A percentile compares a stretch with the other conserved stretches of the same genome.
Conservation (phyloP, 2,113 vertebrate genomes). For the Pipa parva region DNA sequence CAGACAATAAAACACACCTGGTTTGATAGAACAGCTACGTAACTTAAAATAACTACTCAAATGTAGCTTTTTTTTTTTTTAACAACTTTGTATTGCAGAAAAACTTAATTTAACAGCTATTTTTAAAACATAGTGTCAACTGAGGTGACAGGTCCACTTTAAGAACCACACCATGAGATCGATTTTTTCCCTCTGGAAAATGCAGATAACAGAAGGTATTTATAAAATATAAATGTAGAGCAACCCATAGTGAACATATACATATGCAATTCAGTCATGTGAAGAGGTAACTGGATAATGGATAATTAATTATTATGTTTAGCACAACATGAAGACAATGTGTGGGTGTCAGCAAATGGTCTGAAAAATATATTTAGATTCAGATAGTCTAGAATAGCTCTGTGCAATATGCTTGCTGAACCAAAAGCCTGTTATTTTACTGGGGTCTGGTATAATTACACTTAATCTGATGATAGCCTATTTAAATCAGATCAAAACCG, state of each 20-base stretch:
- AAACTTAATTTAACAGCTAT: too few species aligned
- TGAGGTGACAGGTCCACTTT: too few species aligned
- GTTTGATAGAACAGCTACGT: too few species aligned
- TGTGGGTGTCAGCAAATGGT: constrained; percentile 34
- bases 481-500: too few species aligned
- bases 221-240: not conserved
- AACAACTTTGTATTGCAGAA: too few species aligned
- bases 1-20: too few species aligned
- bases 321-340: constrained; percentile 25
- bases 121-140: too few species aligned
- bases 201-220: too few species aligned
- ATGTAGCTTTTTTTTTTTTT: too few species aligned
- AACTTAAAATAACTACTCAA: too few species aligned
- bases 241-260: constrained; percentile 22
- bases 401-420: not conserved
- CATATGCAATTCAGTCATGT: constrained; percentile 20
- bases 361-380: constrained; percentile 24
- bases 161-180: too few species aligned
- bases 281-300: constrained; percentile 19
- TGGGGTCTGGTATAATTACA: constrained; percentile 22
- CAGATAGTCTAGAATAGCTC: constrained; percentile 3
- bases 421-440: constrained; percentile 7
- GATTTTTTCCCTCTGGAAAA: too few species aligned
- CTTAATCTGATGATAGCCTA: constrained; percentile 20
- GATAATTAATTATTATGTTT: constrained; percentile 36